Evolutionary conservation across 2,797 vertebrate genomes (phyloP).

Genomic region (Morus bassanus): DNA sequence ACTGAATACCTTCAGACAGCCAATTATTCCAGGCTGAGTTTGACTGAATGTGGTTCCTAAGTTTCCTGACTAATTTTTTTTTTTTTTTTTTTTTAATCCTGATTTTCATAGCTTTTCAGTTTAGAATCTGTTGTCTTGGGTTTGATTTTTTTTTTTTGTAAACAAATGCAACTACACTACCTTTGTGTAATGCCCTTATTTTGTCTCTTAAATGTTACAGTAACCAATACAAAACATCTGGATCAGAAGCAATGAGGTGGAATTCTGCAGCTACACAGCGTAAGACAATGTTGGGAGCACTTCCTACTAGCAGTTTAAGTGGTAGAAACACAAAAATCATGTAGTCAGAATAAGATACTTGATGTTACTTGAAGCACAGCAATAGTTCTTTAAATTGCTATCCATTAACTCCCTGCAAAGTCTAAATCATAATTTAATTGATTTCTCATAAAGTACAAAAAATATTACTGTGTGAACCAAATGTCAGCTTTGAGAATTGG

Average conservation of each 20-base stretch:
- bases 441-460: background rate
- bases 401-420: conserved; percentile 46
- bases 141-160: background rate
- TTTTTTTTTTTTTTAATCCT: background rate
- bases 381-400: conserved; percentile 19
- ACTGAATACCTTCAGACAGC: background rate
- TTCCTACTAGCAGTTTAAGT: conserved; percentile 5
- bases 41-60: background rate
- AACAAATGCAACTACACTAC: background rate
- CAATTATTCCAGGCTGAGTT: background rate
- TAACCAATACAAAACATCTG: background rate
- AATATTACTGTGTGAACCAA: background rate
- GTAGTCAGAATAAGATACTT: background rate
- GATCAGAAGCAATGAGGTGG: background rate
- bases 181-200: background rate
- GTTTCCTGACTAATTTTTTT: background rate
- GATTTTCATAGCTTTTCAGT: background rate
- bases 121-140: background rate
- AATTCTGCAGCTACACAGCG: background rate
- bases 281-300: background rate
- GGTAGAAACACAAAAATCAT: background rate
- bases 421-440: conserved; percentile 34
- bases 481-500: background rate
- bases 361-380: conserved; percentile 4
- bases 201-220: background rate